Conservation (phyloP, 2,888 invertebrate genomes). For the Nomada fabriciana region DNA sequence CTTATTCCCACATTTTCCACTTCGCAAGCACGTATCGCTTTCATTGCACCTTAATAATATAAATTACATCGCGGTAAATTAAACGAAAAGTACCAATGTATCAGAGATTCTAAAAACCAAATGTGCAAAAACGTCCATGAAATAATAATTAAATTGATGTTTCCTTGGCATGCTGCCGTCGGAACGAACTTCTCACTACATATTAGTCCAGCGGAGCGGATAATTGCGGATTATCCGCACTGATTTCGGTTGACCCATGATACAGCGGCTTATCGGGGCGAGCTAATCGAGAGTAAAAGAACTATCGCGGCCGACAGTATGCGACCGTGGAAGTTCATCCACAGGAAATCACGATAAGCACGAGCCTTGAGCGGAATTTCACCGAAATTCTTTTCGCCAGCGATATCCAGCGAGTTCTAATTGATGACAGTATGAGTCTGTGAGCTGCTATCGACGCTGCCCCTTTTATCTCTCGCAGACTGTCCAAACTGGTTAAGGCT, state of each 20-base stretch:
- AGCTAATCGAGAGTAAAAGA: conserved; percentile 24
- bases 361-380: conserved; percentile 45
- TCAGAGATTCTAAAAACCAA: not conserved
- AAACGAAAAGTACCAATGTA: no score
- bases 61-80: no score
- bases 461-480: conserved; percentile 50
- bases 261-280: conserved; percentile 37
- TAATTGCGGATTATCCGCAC: conserved; percentile 37
- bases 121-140: no score
- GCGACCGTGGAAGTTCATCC: conserved; percentile 13
- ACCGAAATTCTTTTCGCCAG: conserved; percentile 41
- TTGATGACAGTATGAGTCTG: conserved; percentile 49
- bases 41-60: no score
- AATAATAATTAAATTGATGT: no score
- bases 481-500: conserved; percentile 46
- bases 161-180: no score
- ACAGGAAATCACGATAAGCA: conserved; percentile 43
- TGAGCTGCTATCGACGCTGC: conserved; percentile 42
- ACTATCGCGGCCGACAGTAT: not conserved
- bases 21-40: no score
- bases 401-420: conserved; percentile 48
- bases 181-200: not conserved
- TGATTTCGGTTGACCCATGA: conserved; percentile 39
- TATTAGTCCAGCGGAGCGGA: not conserved
- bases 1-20: no score